Conservation (phyloP, 1,140 invertebrate genomes). For the Drosophila parabipectinata region DNA sequence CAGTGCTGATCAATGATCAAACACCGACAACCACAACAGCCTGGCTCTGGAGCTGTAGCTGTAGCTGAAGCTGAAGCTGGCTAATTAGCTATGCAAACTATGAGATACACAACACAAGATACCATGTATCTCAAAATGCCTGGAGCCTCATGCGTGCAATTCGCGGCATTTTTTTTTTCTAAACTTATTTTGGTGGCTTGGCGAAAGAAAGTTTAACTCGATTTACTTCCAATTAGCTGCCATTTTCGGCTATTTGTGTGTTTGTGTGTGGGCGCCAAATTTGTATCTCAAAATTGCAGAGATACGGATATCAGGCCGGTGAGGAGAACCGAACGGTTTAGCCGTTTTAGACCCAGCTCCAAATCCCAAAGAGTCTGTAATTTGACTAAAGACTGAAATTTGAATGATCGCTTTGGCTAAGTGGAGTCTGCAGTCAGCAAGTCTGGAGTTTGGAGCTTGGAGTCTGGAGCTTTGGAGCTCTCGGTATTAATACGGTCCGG, state of each 20-base stretch:
- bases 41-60: not conserved
- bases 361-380: constrained; percentile 60
- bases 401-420: constrained; percentile 57
- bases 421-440: constrained; percentile 24
- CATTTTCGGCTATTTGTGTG: constrained; percentile 60
- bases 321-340: constrained; percentile 13
- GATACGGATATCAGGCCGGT: constrained; percentile 33
- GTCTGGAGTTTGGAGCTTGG: constrained; percentile 22
- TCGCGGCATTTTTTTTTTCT: constrained; percentile 29
- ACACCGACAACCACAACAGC: constrained; percentile 50
- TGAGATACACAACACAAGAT: constrained; percentile 76
- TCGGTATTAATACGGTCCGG: constrained; percentile 35
- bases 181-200: constrained; percentile 15
- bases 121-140: constrained; percentile 74
- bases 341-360: constrained; percentile 5
- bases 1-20: constrained; percentile 67
- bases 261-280: constrained; percentile 77
- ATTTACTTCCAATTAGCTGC: constrained; percentile 78
- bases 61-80: constrained; percentile 37
- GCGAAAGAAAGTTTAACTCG: constrained; percentile 75
- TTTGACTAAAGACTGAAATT: constrained; percentile 76
- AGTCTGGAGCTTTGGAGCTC: constrained; percentile 9
- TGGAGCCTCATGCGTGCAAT: constrained; percentile 71
- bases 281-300: constrained; percentile 64
- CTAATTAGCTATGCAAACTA: constrained; percentile 82